phyloP scores from a whole-genome alignment of 2,797 vertebrate genomes.

The Xyrichtys novacula region DNA sequence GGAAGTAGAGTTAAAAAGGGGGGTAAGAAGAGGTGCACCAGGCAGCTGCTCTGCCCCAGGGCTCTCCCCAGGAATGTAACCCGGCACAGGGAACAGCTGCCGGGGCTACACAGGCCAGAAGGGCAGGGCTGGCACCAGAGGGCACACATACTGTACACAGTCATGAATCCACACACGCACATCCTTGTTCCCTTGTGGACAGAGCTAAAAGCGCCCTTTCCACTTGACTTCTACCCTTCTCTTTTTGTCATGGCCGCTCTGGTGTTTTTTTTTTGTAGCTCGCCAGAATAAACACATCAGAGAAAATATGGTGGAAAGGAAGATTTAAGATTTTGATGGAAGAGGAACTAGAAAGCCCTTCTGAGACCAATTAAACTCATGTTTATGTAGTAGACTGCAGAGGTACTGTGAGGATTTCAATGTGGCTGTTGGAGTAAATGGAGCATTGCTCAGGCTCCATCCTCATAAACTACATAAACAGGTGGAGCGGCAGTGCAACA shows the following conservation, averaged over 20 bases:
- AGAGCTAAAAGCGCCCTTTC: neutral
- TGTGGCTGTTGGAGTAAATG: constrained; percentile 41
- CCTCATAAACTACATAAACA: constrained; percentile 35
- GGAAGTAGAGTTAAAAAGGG: constrained; percentile 45
- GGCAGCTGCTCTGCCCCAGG: constrained; percentile 83
- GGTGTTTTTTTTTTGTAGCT: constrained; percentile 20
- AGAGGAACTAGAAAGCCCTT: constrained; percentile 29
- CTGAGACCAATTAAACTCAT: constrained; percentile 54
- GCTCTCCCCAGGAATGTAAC: constrained; percentile 83
- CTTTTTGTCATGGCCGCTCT: constrained; percentile 21
- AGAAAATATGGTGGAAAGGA: constrained; percentile 7
- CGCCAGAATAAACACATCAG: constrained; percentile 20
- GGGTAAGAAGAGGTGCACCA: constrained; percentile 65
- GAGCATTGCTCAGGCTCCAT: constrained; percentile 31
- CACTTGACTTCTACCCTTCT: constrained; percentile 9
- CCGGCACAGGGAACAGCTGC: constrained; percentile 78
- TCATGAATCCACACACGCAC: constrained; percentile 16
- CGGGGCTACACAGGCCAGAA: constrained; percentile 64
- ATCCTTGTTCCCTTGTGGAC: constrained; percentile 14
- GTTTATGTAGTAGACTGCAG: constrained; percentile 55
- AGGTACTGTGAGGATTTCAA: constrained; percentile 51
- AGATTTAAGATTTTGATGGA: constrained; percentile 32
- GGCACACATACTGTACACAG: constrained; percentile 56
- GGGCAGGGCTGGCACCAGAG: constrained; percentile 69
- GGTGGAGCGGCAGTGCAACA: constrained; percentile 28